Conservation (phyloP, 1,140 invertebrate species). For the Doryteuthis pealeii region DNA sequence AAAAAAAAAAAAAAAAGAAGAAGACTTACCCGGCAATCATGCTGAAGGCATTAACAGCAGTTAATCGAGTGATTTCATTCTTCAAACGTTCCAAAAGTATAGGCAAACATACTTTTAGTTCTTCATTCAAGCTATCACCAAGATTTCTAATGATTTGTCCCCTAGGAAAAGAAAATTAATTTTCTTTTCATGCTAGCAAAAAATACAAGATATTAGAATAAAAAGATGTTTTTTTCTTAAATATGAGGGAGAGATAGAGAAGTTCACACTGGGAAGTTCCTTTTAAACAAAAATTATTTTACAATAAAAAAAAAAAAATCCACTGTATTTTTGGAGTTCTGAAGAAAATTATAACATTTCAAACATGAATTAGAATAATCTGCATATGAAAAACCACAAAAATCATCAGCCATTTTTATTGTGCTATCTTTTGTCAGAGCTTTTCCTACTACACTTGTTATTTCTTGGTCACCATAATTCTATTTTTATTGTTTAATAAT, state of each 20-base stretch:
- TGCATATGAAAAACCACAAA: no score
- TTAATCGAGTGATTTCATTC: slow-evolving; percentile 95
- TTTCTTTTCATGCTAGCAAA: background rate
- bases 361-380: no score
- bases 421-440: no score
- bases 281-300: background rate
- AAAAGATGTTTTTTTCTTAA: background rate
- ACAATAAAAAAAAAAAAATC: no score
- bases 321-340: no score
- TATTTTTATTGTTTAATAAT: no score
- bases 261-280: background rate
- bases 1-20: no score
- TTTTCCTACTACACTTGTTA: no score
- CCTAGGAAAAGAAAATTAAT: slow-evolving; percentile 42
- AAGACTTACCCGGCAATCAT: slow-evolving; percentile 75
- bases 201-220: background rate
- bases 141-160: slow-evolving; percentile 91
- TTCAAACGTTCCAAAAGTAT: slow-evolving; percentile 91
- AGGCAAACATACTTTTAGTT: slow-evolving; percentile 83
- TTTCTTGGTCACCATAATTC: no score
- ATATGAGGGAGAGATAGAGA: background rate
- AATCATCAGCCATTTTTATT: no score
- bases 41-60: slow-evolving; percentile 92
- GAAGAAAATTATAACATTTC: no score
- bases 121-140: slow-evolving; percentile 77